phyloP scores from a whole-genome alignment of 2,888 invertebrate genomes.

The Limnephilus lunatus region DNA sequence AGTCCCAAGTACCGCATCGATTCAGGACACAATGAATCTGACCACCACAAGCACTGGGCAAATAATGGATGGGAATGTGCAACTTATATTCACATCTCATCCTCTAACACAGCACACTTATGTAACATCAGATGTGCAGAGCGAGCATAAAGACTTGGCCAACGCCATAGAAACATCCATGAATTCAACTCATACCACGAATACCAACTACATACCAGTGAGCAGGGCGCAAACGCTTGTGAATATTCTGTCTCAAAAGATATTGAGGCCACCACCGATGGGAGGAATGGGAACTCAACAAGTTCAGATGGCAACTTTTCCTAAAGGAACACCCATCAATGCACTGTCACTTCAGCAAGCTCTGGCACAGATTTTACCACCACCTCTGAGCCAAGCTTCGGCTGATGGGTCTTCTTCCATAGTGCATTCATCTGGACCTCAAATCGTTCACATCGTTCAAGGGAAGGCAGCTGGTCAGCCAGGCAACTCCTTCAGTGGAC shows the following conservation, averaged over 20 bases:
- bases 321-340: conserved; percentile 73
- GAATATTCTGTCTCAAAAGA: conserved; percentile 77
- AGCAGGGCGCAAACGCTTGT: conserved; percentile 72
- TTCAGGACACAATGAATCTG: conserved; percentile 41
- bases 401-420: conserved; percentile 69
- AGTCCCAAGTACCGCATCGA: neutral
- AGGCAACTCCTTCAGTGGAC: conserved; percentile 72
- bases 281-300: conserved; percentile 67
- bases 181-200: conserved; percentile 43
- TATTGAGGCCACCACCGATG: conserved; percentile 72
- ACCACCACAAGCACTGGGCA: conserved; percentile 42
- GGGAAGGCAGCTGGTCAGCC: conserved; percentile 70
- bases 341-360: conserved; percentile 75
- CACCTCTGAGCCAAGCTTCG: conserved; percentile 72
- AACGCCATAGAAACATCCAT: conserved; percentile 28
- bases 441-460: conserved; percentile 76
- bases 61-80: conserved; percentile 56
- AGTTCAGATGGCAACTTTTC: conserved; percentile 69
- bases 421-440: conserved; percentile 70
- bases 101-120: conserved; percentile 55
- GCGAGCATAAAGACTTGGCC: conserved; percentile 55
- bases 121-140: conserved; percentile 46
- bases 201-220: conserved; percentile 57
- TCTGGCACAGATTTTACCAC: conserved; percentile 75
- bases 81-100: conserved; percentile 60